A percentile compares a stretch with the other conserved stretches of the same genome.
phyloP scores from a whole-genome alignment of 2,797 vertebrate genomes.

The Picus viridis region DNA sequence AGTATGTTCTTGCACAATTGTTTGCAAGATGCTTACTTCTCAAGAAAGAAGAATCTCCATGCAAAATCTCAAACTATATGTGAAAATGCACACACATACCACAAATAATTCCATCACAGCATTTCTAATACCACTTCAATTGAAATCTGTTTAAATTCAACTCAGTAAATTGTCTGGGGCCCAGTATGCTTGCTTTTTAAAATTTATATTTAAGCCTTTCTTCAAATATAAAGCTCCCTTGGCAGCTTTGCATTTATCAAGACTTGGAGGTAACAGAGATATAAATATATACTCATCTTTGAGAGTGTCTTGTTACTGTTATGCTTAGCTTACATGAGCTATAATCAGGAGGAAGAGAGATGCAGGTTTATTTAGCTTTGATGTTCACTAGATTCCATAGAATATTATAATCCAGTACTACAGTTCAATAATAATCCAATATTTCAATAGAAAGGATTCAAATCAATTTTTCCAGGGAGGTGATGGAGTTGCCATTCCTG shows the following conservation, averaged over 20 bases:
- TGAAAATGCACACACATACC: background rate
- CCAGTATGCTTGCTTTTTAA: background rate
- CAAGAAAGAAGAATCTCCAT: background rate
- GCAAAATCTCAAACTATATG: background rate
- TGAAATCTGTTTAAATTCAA: background rate
- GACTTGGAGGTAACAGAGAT: background rate
- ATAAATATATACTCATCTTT: background rate
- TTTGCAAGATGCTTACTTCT: background rate
- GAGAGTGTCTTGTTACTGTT: background rate
- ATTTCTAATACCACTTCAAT: background rate
- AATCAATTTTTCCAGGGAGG: no score
- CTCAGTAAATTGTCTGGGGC: background rate
- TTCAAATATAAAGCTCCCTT: background rate
- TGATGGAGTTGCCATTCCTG: no score
- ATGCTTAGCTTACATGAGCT: background rate
- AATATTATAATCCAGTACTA: background rate
- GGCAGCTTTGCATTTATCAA: background rate
- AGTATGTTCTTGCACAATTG: background rate
- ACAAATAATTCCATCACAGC: fast-evolving
- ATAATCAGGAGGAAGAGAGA: background rate
- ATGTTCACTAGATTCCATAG: background rate
- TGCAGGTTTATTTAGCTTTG: background rate
- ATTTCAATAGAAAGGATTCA: background rate
- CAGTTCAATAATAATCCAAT: background rate
- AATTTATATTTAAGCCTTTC: background rate